These are phyloP conservation scores for Pristionchus fissidentatus DNA, from an alignment of 2,888 invertebrate species.

Conservation along the genomic window DNA sequence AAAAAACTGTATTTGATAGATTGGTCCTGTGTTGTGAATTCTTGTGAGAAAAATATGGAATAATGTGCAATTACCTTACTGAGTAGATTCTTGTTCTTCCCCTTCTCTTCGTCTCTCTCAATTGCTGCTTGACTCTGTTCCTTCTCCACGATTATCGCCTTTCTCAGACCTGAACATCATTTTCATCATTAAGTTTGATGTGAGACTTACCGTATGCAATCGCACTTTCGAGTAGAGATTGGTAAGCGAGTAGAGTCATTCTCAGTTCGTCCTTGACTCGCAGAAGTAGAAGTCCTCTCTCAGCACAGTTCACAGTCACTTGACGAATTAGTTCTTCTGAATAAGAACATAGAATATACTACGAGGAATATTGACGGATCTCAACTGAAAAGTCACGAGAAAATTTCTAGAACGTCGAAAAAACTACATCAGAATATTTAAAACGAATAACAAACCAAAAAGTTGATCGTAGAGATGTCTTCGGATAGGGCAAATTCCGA, in stretches of 20 bases:
- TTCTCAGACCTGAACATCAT: conserved; percentile 82
- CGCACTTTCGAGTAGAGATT: conserved; percentile 95
- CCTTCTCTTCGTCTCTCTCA: conserved; percentile 57
- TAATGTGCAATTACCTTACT: no score
- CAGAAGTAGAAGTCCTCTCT: conserved; percentile 91
- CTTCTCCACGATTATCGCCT: conserved; percentile 93
- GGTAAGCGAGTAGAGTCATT: conserved; percentile 96
- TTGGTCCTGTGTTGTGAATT: no score
- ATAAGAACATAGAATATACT: conserved; percentile 49
- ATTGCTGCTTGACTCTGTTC: conserved; percentile 66
- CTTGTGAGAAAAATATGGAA: no score
- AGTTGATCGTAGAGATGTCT: conserved; percentile 69
- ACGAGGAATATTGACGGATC: background rate
- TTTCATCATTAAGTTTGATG: background rate
- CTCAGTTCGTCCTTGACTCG: conserved; percentile 94
- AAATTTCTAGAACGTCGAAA: background rate
- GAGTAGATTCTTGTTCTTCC: conserved; percentile 52
- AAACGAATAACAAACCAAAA: conserved; percentile 59
- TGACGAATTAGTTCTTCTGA: conserved; percentile 88
- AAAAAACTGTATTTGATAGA: no score
- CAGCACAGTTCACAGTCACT: conserved; percentile 96
- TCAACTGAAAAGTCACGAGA: background rate
- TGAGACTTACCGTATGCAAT: conserved; percentile 87
- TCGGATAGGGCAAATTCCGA: conserved; percentile 71
- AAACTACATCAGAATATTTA: background rate